Percentiles rank a stretch among this genome's conserved stretches.
Evolutionary conservation across 2,888 invertebrate genomes (phyloP).

Genomic region (Dicyrtomina minuta): DNA sequence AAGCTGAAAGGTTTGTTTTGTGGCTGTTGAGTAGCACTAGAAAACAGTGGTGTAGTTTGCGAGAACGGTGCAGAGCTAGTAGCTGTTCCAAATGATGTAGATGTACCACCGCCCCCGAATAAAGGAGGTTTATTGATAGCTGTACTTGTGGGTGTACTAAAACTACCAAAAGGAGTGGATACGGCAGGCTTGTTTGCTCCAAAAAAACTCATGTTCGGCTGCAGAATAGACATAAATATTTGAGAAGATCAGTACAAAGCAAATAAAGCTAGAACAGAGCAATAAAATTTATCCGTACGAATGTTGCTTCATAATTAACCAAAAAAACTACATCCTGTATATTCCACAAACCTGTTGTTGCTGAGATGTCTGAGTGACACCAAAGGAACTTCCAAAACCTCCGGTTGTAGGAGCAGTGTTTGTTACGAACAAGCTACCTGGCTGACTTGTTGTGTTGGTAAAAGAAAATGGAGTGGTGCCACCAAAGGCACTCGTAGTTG

Average conservation of each 20-base stretch:
- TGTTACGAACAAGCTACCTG: slow-evolving; percentile 42
- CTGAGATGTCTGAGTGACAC: slow-evolving; percentile 26
- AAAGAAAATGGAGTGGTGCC: slow-evolving; percentile 56
- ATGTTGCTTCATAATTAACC: no score
- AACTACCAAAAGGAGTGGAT: slow-evolving; percentile 57
- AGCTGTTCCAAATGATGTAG: slow-evolving; percentile 63
- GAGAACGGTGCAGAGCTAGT: slow-evolving; percentile 60
- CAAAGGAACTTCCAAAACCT: slow-evolving; percentile 39
- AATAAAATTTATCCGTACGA: no score
- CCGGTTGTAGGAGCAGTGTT: slow-evolving; percentile 41
- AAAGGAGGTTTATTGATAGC: slow-evolving; percentile 36
- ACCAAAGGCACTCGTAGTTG: slow-evolving; percentile 54
- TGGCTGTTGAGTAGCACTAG: slow-evolving; percentile 64
- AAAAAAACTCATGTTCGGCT: slow-evolving; percentile 39
- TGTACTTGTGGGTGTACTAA: slow-evolving; percentile 56
- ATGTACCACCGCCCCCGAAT: slow-evolving; percentile 33
- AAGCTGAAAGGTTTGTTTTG: slow-evolving; percentile 59
- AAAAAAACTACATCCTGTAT: no score
- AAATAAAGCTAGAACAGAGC: no score
- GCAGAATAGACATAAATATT: slow-evolving; percentile 2
- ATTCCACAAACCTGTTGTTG: slow-evolving; percentile 56
- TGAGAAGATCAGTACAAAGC: no score
- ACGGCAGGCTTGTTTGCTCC: slow-evolving; percentile 56
- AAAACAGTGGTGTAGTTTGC: slow-evolving; percentile 63
- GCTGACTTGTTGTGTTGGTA: slow-evolving; percentile 49